Percentiles rank a stretch among this genome's conserved stretches.
These are phyloP conservation scores for Atrichornis clamosus DNA, from an alignment of 2,113 vertebrate species.

Conservation along the genomic window DNA sequence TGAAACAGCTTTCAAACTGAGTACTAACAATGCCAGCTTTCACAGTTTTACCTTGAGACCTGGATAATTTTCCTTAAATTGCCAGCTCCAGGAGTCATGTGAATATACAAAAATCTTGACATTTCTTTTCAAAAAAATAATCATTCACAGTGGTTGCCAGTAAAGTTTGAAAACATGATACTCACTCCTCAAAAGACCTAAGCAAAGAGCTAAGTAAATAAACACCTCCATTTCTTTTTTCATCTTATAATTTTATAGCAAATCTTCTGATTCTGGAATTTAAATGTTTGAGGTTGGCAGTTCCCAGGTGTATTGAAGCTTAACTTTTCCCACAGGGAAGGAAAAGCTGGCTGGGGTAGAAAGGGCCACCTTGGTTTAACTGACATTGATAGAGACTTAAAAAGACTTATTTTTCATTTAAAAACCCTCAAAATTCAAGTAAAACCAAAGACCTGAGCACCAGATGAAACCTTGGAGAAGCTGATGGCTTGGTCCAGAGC, in stretches of 20 bases:
- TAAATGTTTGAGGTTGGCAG: background rate
- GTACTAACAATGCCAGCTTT: background rate
- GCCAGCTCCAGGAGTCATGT: background rate
- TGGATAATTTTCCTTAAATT: background rate
- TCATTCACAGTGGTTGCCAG: background rate
- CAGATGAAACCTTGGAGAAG: background rate
- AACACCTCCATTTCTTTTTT: background rate
- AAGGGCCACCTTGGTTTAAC: rapidly evolving
- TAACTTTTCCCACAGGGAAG: background rate
- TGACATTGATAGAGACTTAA: background rate
- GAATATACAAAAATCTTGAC: background rate
- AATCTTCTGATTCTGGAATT: background rate
- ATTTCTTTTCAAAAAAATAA: background rate
- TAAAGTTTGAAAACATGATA: background rate
- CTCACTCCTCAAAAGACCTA: background rate
- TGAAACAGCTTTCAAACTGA: background rate
- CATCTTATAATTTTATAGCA: background rate
- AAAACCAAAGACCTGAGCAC: background rate
- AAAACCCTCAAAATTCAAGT: background rate
- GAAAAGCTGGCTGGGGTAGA: background rate
- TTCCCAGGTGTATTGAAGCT: background rate
- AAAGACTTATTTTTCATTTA: background rate
- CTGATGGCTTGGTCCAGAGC: background rate
- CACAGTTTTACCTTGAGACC: background rate
- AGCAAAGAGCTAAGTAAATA: background rate